Conservation (phyloP, 2,888 invertebrate species). For the Papilio demoleus region DNA sequence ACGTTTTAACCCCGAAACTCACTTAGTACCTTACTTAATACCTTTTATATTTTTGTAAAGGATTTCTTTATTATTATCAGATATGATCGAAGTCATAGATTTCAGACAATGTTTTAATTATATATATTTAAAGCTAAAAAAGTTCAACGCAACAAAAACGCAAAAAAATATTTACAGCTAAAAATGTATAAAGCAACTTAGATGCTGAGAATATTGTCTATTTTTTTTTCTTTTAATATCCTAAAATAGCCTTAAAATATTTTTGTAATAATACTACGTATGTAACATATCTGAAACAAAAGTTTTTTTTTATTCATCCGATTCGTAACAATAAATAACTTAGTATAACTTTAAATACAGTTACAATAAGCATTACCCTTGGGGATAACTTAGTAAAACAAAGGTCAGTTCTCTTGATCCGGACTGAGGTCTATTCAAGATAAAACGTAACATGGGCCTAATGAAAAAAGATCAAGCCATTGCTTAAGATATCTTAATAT, state of each 20-base stretch:
- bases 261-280: too few species aligned
- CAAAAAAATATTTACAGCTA: background rate
- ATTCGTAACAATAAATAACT: background rate
- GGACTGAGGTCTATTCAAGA: conserved; percentile 25
- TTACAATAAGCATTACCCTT: conserved; percentile 28
- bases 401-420: conserved; percentile 39
- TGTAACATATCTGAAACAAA: too few species aligned
- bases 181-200: too few species aligned
- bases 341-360: conserved; percentile 14
- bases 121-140: background rate
- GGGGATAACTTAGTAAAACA: conserved; percentile 27
- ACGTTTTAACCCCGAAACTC: background rate
- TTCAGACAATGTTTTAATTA: background rate
- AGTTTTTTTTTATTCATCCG: background rate
- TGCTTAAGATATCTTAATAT: conserved; percentile 15
- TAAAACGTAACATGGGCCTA: conserved; percentile 34
- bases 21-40: too few species aligned
- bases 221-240: too few species aligned
- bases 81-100: too few species aligned
- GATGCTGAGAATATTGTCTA: too few species aligned
- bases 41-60: too few species aligned
- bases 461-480: conserved; percentile 36
- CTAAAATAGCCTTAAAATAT: too few species aligned
- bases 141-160: too few species aligned
- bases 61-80: too few species aligned